phyloP scores from a whole-genome alignment of 2,888 invertebrate species.

The Galerucella nymphaeae region DNA sequence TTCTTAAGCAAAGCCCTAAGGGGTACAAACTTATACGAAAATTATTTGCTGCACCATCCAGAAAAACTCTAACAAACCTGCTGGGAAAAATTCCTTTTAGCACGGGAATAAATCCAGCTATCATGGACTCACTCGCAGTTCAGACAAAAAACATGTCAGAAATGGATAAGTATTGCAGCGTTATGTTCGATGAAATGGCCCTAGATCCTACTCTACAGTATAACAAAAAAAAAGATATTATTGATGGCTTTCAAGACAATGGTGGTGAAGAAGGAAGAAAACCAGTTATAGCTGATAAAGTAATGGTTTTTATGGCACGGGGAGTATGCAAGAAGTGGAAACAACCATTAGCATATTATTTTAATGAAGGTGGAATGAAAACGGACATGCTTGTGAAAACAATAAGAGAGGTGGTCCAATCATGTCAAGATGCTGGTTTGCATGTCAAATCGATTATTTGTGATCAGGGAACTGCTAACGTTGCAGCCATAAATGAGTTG shows the following conservation, averaged over 20 bases:
- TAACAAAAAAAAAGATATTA: not conserved
- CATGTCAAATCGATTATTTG: not conserved
- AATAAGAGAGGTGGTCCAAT: slow-evolving; percentile 10
- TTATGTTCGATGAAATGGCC: slow-evolving; percentile 4
- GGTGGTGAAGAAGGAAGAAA: not conserved
- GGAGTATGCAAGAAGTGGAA: not conserved
- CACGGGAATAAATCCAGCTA: not conserved
- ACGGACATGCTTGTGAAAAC: not conserved
- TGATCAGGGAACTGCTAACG: slow-evolving; percentile 19
- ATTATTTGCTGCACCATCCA: slow-evolving; percentile 11
- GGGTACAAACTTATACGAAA: slow-evolving; percentile 19
- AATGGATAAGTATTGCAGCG: slow-evolving; percentile 3
- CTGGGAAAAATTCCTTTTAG: slow-evolving; percentile 6
- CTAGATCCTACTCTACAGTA: not conserved
- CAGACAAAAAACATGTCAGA: not conserved
- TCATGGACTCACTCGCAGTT: slow-evolving; percentile 2
- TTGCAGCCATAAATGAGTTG: no score
- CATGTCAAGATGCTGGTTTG: slow-evolving; percentile 9
- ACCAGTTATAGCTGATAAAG: not conserved
- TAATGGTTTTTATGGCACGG: not conserved
- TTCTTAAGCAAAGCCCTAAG: slow-evolving; percentile 14
- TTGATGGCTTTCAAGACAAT: slow-evolving; percentile 9
- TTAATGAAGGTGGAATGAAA: not conserved
- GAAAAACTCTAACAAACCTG: slow-evolving; percentile 4
- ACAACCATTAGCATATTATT: not conserved